Conservation (phyloP, 2,888 invertebrate genomes). For the Hipparchia sbordonii region DNA sequence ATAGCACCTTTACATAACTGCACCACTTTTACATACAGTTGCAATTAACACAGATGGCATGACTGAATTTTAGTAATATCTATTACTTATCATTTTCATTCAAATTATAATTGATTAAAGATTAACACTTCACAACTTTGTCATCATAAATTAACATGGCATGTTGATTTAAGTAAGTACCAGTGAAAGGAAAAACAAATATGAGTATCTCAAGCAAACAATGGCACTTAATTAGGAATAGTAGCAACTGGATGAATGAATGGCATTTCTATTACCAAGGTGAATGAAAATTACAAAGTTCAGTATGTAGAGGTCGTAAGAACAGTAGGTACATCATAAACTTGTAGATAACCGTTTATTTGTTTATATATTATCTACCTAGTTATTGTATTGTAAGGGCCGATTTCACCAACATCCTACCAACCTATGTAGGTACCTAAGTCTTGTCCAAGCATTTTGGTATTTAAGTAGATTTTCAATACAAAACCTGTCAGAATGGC, state of each 20-base stretch:
- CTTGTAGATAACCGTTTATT: not conserved
- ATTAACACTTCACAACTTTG: constrained; percentile 16
- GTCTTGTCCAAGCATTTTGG: too few relatives aligned
- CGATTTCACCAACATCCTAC: too few relatives aligned
- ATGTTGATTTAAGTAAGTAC: constrained; percentile 11
- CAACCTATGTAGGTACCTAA: too few relatives aligned
- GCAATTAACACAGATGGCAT: constrained; percentile 29
- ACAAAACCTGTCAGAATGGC: too few relatives aligned
- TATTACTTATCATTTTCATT: constrained; percentile 22
- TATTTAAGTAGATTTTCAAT: too few relatives aligned
- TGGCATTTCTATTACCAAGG: not conserved
- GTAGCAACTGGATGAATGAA: not conserved
- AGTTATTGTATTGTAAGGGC: not conserved
- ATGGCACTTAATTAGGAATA: constrained; percentile 31
- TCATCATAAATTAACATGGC: constrained; percentile 2
- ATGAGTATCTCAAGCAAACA: constrained; percentile 30
- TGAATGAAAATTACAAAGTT: not conserved
- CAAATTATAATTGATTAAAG: constrained; percentile 14
- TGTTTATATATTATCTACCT: not conserved
- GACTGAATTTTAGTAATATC: constrained; percentile 17
- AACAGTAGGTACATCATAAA: not conserved
- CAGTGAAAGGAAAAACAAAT: constrained; percentile 7
- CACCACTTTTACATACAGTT: constrained; percentile 25
- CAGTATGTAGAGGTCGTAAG: not conserved
- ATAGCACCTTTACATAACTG: constrained; percentile 31